Base-by-base conservation (phyloP, 2,113 vertebrate genomes). In the Hippocampus abdominalis region DNA sequence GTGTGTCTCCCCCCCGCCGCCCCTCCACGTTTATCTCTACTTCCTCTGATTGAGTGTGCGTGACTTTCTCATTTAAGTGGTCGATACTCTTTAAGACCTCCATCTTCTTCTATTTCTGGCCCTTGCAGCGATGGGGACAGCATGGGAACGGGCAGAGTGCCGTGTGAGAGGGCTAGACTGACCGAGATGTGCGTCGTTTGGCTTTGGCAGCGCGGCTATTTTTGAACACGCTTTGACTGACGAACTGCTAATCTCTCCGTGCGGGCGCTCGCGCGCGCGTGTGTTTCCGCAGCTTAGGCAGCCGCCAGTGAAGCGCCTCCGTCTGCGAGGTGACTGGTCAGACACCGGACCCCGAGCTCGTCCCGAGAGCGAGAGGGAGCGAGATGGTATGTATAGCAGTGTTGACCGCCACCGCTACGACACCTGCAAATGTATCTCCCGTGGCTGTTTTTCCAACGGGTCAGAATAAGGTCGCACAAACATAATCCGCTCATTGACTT, bases 331-430 rank as follows among this genome's bases (percentile, higher is more conserved):
- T 12, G 97, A 99, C 84, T 99, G 97, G 97, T 99, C 97, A 27
- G 97, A 99, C 86, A 99, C 97, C 12, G 97, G 97, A 80, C 97
- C 97, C 46, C 93, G 97, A 77, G 97, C 97, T 79, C 95, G 97
- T 15, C 97, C 97, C 0, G 97, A 99, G 91, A 97, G 97, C 63
- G 97, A 99, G 87, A 90, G 97, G 75, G 97, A 99, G 84, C 88
- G 97, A 88, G 97, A 99, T 69, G 97, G 97, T 98, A 93, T 91
- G 87, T 71, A 3, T 54, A 23, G 23, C 8, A 11, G 8, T 9
- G 21, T 54, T 57, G 69, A 68, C 54, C 57, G 27, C 44, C 60
- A 40, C 39, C 25, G 15, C 8, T 23, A 29, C 27, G 12, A 48
- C 57, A 3, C 10, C 21, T n/a, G 32, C 32, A n/a, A n/a, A 23